Base-by-base conservation (phyloP, 2,113 vertebrate species). In the Himantopus leucocephalus region DNA sequence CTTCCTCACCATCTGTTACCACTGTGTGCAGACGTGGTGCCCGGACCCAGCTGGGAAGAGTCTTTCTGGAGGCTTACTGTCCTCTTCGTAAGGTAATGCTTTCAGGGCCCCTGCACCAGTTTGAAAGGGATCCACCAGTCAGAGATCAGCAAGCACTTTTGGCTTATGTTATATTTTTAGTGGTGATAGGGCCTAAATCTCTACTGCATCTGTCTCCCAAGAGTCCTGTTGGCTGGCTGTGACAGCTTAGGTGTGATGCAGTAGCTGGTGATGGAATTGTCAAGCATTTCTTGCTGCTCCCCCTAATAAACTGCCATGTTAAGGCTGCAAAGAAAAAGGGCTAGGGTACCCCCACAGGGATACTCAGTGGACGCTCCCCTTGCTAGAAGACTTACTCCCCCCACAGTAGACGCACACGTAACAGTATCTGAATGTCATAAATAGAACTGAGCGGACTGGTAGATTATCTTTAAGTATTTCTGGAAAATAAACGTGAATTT, bases 41-140 rank as follows among this genome's bases (percentile, higher is more conserved):
- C 99, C 5, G 99, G 99, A 5, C 99, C 99, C 88, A 99, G 98
- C 98, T 99, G 99, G 99, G 99, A 99, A 90, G 99, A 99, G 93
- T 99, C 98, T 5, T 99, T 99, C 92, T 99, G 99, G 99, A 98
- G 98, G 76, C 97, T 99, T 86, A 99, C 99, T 0, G 99, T 99
- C n/a, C 85, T 99, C 85, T 99, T 99, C 2, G 99, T 99, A 73
- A 99, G 99, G 99, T 99, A 70, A 92, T 27, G 12, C 8, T 7
- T 53, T 62, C 17, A 34, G 22, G 7, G 15, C n/a, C 8, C 64
- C 35, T 37, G 39, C 20, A 21, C 4, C 30, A 4, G 15, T 24
- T 47, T 14, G 59, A 75, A 77, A 53, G 35, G 12, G 30, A 71
- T 35, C 6, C 1, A 0, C 39, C 24, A 30, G 30, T 45, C 47